Percentiles rank a stretch among this genome's conserved stretches.
Evolutionary conservation across 2,888 invertebrate genomes (phyloP).

Genomic region (Minunthozetes semirufus): DNA sequence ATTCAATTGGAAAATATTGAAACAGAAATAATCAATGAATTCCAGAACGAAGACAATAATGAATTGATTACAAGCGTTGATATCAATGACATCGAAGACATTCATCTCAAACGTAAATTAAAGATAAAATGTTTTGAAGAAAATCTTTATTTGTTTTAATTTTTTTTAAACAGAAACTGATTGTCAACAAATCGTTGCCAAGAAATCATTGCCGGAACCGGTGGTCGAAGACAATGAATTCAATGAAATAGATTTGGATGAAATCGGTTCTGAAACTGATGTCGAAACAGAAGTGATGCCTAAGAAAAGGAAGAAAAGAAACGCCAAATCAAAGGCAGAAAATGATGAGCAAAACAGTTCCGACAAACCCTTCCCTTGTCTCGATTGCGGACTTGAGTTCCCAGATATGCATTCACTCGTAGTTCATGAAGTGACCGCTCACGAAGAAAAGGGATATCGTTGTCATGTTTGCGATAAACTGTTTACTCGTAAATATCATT

Average conservation of each 20-base stretch:
- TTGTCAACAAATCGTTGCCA: not conserved
- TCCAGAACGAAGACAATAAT: not conserved
- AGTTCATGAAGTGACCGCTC: conserved; percentile 25
- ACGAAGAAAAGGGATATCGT: conserved; percentile 29
- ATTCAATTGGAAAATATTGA: conserved; percentile 16
- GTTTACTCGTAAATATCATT: conserved; percentile 69
- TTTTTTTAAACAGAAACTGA: not conserved
- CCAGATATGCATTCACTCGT: conserved; percentile 11
- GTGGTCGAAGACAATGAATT: not conserved
- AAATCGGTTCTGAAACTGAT: not conserved
- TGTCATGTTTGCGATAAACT: conserved; percentile 34
- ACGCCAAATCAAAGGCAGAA: not conserved
- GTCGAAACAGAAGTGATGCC: not conserved
- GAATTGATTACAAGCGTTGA: not conserved
- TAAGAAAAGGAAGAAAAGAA: not conserved
- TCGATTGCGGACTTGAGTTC: conserved; percentile 22
- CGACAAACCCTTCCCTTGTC: conserved; percentile 9
- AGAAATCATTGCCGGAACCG: conserved; percentile 2
- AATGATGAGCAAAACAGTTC: not conserved
- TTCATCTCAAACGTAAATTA: not conserved
- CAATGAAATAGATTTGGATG: conserved; percentile 6
- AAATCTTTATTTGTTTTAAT: no score
- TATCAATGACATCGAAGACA: not conserved
- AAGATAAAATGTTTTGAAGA: not conserved
- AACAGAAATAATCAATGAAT: not conserved